Base-by-base conservation (phyloP, 2,888 invertebrate species). In the Ormyrus nitidulus region DNA sequence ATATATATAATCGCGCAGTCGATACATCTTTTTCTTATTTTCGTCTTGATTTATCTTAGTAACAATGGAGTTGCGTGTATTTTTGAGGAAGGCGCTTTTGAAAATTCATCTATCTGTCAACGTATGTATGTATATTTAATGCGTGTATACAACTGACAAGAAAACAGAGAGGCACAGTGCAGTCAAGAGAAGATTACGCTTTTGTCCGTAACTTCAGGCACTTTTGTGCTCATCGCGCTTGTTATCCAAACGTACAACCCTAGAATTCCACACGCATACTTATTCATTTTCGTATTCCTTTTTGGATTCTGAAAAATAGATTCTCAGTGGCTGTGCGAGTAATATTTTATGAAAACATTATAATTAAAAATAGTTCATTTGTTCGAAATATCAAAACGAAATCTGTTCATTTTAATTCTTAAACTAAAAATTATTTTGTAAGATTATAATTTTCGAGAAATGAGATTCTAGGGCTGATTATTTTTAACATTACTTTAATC, bases 91-190 rank as follows among this genome's bases (percentile, higher is more conserved):
- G 71, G 77, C 72, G 73, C 78, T 78, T 75, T 66, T 68, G 56
- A 66, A 73, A 77, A 66, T 73, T 61, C 34, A 66, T n/a, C 46
- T 59, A 72, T 59, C n/a, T 49, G 49, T 64, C 61, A 53, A 53
- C 48, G 13, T 75, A 6, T 49, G 6, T 51, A 11, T 1, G 19
- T 48, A 62, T 58, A 7, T 58, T 34, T 59, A 34, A 10, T 65
- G 13, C 68, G 44, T 62, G 61, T 56, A 75, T 65, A 73, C 49
- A 44, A 51, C 66, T 56, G 68, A 64, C 49, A 62, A 69, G 70
- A 78, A 81, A 75, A 75, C 59, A 72, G 73, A 74, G 75, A 81
- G 77, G 81, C 78, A 78, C 78, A 81, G 81, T 78, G 77, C 75
- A 81, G 77, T 78, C 74, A 71, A 56, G 58, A 56, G 74, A 78